These are phyloP conservation scores for Capreolus pygargus DNA, from an alignment of 2,113 vertebrate genomes.

Conservation along the genomic window DNA sequence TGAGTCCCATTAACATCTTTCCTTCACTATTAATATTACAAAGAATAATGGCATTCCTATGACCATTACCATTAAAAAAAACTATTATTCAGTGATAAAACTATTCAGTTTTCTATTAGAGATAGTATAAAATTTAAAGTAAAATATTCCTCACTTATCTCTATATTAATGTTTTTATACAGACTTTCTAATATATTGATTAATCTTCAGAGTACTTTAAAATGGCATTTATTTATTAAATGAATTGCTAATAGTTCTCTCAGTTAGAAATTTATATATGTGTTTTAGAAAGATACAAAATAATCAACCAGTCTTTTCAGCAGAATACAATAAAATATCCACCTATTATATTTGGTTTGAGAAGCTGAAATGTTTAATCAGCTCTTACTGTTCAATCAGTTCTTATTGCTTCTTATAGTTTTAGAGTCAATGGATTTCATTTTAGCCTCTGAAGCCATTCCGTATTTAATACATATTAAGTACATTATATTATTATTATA, in stretches of 20 bases:
- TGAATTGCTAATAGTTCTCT: background rate
- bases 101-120: background rate
- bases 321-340: conserved; percentile 37
- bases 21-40: conserved; percentile 52
- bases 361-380: conserved; percentile 17
- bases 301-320: conserved; percentile 3
- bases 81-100: conserved; percentile 9
- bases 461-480: background rate
- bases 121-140: conserved; percentile 30
- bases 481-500: background rate
- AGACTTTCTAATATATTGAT: conserved; percentile 23
- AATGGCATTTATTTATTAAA: conserved; percentile 45
- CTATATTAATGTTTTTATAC: conserved; percentile 39
- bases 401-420: background rate
- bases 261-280: background rate
- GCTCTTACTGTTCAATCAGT: background rate
- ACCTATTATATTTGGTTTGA: background rate
- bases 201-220: conserved; percentile 43
- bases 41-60: conserved; percentile 45
- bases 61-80: conserved; percentile 56
- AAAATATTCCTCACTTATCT: conserved; percentile 21
- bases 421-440: background rate
- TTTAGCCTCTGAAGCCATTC: background rate
- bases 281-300: background rate
- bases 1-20: conserved; percentile 54